Conservation (phyloP, 2,797 vertebrate species). For the Eulemur coronatus region DNA sequence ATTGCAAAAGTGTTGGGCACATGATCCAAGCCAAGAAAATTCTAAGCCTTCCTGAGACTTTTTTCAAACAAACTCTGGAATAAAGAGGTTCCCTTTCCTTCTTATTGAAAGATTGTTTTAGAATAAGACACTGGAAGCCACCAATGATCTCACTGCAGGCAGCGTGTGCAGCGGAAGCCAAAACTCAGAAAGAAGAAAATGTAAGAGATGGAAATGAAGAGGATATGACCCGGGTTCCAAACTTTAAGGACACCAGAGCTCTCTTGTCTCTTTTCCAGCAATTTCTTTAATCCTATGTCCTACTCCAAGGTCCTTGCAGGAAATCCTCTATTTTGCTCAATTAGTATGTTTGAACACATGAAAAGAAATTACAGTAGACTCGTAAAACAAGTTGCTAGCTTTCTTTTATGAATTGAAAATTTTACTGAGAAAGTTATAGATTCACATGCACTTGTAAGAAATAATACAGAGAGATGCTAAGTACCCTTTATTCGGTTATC, state of each 20-base stretch:
- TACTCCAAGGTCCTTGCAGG: not conserved
- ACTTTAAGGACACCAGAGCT: not conserved
- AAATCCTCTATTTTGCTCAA: not conserved
- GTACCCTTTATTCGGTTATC: not conserved
- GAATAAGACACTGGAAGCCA: not conserved
- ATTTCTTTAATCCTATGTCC: not conserved
- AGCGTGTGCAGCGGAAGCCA: not conserved
- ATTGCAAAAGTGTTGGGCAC: not conserved
- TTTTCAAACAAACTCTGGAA: not conserved
- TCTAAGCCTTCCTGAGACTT: not conserved
- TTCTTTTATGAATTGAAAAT: not conserved
- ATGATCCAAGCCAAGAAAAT: not conserved
- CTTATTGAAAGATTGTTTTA: not conserved
- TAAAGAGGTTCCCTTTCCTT: not conserved
- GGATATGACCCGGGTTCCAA: rapidly evolving
- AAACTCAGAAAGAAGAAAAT: not conserved
- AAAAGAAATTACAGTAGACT: not conserved
- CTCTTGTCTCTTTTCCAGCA: not conserved
- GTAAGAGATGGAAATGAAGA: not conserved
- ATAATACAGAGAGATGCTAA: not conserved
- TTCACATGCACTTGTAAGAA: not conserved
- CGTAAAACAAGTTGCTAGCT: not conserved
- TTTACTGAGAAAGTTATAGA: not conserved
- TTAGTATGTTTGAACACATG: not conserved
- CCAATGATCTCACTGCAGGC: not conserved